A percentile compares a stretch with the other conserved stretches of the same genome.
Evolutionary conservation across 1,140 invertebrate genomes (phyloP).

Genomic region (Neuroterus valhalla): DNA sequence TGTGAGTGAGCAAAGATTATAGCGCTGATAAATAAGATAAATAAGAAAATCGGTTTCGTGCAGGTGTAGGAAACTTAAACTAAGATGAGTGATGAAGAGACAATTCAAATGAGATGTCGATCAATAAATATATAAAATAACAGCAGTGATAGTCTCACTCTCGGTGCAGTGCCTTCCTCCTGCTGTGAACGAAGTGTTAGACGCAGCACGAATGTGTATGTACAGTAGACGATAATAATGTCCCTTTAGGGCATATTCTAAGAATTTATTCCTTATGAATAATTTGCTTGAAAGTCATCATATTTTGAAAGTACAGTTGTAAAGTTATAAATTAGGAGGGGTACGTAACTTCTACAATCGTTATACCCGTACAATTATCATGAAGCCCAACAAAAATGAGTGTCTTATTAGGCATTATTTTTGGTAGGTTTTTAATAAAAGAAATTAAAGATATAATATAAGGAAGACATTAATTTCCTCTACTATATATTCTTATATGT

Average conservation of each 20-base stretch:
- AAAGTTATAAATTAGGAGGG: too few species aligned
- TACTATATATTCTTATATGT: not conserved
- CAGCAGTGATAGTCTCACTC: constrained; percentile 67
- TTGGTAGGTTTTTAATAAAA: too few species aligned
- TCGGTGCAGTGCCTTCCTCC: constrained; percentile 70
- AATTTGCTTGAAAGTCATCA: not conserved
- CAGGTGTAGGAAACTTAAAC: constrained; percentile 51
- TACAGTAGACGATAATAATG: constrained; percentile 28
- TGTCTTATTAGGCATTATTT: too few species aligned
- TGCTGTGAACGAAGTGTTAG: constrained; percentile 72
- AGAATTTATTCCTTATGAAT: not conserved
- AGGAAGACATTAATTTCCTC: not conserved
- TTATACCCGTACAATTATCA: too few species aligned
- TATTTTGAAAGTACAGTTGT: too few species aligned
- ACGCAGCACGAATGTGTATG: constrained; percentile 66
- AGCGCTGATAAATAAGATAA: constrained; percentile 23
- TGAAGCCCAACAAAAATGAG: too few species aligned
- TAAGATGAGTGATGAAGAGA: constrained; percentile 60
- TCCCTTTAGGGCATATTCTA: constrained; percentile 32
- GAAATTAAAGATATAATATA: too few species aligned
- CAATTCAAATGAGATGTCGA: constrained; percentile 58
- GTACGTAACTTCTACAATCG: too few species aligned
- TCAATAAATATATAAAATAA: constrained; percentile 53
- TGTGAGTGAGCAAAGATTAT: not conserved
- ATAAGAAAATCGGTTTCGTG: constrained; percentile 29